phyloP scores from a whole-genome alignment of 2,888 invertebrate genomes.

The Apamea monoglypha region DNA sequence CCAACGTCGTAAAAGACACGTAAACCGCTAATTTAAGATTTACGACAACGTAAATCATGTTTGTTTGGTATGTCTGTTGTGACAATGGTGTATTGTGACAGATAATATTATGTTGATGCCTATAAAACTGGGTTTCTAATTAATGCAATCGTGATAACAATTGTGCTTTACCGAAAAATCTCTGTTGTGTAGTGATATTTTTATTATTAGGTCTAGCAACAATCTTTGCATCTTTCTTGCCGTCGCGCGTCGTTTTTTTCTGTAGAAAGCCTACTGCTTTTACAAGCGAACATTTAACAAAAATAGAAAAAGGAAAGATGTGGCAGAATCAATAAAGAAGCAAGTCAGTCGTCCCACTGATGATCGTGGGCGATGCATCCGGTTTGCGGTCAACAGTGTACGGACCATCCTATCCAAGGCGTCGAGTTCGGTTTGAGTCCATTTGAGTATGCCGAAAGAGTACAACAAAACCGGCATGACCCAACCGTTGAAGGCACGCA shows the following conservation, averaged over 20 bases:
- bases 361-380: not conserved
- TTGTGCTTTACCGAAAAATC: not conserved
- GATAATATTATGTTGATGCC: slow-evolving; percentile 40
- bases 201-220: not conserved
- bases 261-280: not conserved
- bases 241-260: not conserved
- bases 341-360: too few species aligned
- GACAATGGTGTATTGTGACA: slow-evolving; percentile 64
- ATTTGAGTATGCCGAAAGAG: too few species aligned
- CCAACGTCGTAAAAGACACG: slow-evolving; percentile 77
- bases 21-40: slow-evolving; percentile 85
- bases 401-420: too few species aligned
- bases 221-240: too few species aligned
- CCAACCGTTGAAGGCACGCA: too few species aligned
- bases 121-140: slow-evolving; percentile 29
- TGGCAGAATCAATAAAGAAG: too few species aligned
- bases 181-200: not conserved
- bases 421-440: too few species aligned
- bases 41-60: slow-evolving; percentile 83
- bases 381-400: too few species aligned
- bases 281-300: not conserved
- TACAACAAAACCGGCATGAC: too few species aligned
- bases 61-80: slow-evolving; percentile 77
- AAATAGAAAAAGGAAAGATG: not conserved
- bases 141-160: not conserved